These are phyloP conservation scores for Conus canariensis DNA, from an alignment of 2,888 invertebrate genomes.

Conservation along the genomic window DNA sequence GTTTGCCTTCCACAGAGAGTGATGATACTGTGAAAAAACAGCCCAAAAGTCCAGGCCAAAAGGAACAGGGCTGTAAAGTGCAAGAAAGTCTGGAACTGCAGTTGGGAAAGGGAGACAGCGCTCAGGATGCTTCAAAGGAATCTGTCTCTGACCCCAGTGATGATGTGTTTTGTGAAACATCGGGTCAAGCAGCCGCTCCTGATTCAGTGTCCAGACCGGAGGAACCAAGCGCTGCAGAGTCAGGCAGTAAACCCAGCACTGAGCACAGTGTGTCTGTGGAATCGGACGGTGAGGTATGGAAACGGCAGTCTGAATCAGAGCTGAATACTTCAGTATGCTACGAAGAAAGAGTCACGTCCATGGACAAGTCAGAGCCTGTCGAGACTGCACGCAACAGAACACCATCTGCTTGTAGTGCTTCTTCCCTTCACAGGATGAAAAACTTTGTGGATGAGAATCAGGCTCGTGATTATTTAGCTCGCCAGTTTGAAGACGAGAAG, in stretches of 20 bases:
- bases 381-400: conserved; percentile 10
- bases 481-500: conserved; percentile 80
- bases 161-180: neutral
- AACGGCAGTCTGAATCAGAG: conserved; percentile 43
- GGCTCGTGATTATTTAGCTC: conserved; percentile 86
- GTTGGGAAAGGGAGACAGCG: neutral
- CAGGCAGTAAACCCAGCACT: neutral
- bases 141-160: neutral
- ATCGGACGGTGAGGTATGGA: conserved; percentile 50
- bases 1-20: neutral
- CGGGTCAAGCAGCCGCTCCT: neutral
- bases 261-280: conserved; percentile 31
- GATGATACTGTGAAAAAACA: too few relatives aligned
- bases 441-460: conserved; percentile 86
- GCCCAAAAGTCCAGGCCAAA: neutral
- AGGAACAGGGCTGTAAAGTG: neutral
- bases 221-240: neutral
- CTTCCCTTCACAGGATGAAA: conserved; percentile 48
- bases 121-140: neutral
- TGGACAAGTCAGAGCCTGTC: conserved; percentile 7
- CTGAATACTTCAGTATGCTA: neutral
- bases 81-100: neutral
- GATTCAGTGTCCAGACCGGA: neutral
- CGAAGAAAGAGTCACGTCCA: conserved; percentile 39
- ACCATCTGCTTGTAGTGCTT: conserved; percentile 27